Evolutionary conservation across 2,888 invertebrate species (phyloP), one percentile per base, ranked within the genome.

Genomic region (Brenthis daphne): DNA sequence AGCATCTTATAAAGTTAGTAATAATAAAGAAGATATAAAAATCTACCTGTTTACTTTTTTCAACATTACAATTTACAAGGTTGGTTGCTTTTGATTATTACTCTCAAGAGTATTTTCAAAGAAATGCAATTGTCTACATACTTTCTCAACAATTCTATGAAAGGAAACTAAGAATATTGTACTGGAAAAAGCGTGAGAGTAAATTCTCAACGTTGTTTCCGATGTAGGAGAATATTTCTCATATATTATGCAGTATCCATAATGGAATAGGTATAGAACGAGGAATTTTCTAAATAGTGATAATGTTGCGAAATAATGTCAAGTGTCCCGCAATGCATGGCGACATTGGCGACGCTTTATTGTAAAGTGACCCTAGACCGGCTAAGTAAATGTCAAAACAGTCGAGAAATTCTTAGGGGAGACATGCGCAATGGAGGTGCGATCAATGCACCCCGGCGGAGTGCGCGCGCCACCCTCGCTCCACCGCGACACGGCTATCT

Each of bases 391-490:
- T 84, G 89, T 89, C 89, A 90, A 88, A 89, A 85, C 77, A 83
- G 82, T 76, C 76, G 80, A 84, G 85, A 81, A 83, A 77, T 79
- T 76, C 77, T 79, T 53, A 71, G 75, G 79, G 79, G 76, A 79
- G 80, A 85, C 92, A 90, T 92, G 92, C 92, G 92, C 92, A 89
- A 69, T 86, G 79, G 78, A 78, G 77, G 77, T 79, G 78, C 89
- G 92, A 92, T 92, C 92, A 89, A 92, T 92, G 92, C 89, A 89
- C 84, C 87, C 85, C 82, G 77, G 77, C 69, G 70, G 79, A 79
- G 76, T 88, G 90, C 90, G 90, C 92, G 91, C 92, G 90, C 91
- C 87, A 80, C 86, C 87, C 85, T 77, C 29, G 82, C 81, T 82
- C 77, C 75, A 77, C 80, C 82, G 68, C 76, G 70, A 65, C 76